Percentiles rank a stretch among this genome's conserved stretches.
Conservation (phyloP, 1,140 invertebrate genomes). For the Linepithema humile region DNA sequence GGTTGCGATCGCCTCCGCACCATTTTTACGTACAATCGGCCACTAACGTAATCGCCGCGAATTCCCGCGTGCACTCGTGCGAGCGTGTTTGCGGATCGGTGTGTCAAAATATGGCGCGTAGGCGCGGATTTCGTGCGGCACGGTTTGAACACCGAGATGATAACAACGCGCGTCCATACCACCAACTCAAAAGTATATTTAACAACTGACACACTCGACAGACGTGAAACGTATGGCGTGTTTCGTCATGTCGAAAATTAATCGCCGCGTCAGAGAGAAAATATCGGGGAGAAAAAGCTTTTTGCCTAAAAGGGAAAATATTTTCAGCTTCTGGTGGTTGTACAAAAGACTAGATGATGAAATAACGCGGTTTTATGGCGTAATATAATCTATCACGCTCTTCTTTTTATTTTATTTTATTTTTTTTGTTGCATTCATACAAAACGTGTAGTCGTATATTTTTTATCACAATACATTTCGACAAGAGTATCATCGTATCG, state of each 20-base stretch:
- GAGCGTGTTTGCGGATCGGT: background rate
- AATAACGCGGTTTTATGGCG: background rate
- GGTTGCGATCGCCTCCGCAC: background rate
- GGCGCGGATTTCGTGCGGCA: background rate
- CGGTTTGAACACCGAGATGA: background rate
- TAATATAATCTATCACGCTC: background rate
- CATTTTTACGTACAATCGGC: conserved; percentile 8
- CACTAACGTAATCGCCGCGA: background rate
- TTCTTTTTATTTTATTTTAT: background rate
- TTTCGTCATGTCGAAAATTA: conserved; percentile 20
- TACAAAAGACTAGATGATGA: background rate
- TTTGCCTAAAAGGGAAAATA: background rate
- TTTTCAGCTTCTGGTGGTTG: background rate
- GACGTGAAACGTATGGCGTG: background rate
- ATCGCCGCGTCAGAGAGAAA: background rate
- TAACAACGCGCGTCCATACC: background rate
- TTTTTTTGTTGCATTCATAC: background rate
- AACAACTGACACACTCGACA: background rate
- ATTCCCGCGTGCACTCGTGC: background rate
- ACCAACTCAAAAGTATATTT: conserved; percentile 12
- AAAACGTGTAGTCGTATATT: background rate
- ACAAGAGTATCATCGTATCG: background rate
- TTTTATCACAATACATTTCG: background rate
- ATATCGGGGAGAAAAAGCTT: background rate
- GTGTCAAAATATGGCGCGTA: no score